phyloP scores from a whole-genome alignment of 2,797 vertebrate genomes.

The Xenops minutus region DNA sequence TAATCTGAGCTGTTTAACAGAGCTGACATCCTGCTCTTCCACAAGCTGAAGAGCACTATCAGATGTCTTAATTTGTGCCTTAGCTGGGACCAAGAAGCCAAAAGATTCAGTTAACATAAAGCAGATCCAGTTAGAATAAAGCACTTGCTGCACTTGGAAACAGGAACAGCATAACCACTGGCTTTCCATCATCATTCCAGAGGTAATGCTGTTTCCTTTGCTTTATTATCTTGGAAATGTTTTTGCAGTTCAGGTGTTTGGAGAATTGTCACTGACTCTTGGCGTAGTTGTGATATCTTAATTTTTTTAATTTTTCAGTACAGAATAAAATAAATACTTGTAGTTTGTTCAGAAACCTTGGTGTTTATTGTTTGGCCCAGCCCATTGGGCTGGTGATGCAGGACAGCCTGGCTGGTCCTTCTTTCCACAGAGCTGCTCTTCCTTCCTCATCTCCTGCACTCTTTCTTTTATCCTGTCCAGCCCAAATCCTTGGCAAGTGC shows the following conservation, averaged over 20 bases:
- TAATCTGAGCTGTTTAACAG: background rate
- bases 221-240: background rate
- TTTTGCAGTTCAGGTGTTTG: background rate
- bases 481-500: background rate
- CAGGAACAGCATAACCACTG: background rate
- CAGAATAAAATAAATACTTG: conserved; percentile 32
- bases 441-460: background rate
- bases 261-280: background rate
- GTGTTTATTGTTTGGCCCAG: background rate
- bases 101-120: background rate
- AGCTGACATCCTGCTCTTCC: background rate
- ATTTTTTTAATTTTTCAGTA: background rate
- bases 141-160: background rate
- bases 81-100: background rate
- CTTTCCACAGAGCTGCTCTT: background rate
- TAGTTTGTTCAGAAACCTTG: background rate
- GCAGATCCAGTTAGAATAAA: background rate
- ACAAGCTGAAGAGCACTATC: background rate
- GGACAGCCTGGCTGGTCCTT: background rate
- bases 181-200: background rate
- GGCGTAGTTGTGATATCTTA: background rate
- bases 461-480: background rate
- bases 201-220: background rate
- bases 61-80: background rate
- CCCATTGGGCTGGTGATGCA: fast-evolving